Evolutionary conservation across 2,888 invertebrate species (phyloP), one percentile per base, ranked within the genome.

Genomic region (Microctonus hyperodae): DNA sequence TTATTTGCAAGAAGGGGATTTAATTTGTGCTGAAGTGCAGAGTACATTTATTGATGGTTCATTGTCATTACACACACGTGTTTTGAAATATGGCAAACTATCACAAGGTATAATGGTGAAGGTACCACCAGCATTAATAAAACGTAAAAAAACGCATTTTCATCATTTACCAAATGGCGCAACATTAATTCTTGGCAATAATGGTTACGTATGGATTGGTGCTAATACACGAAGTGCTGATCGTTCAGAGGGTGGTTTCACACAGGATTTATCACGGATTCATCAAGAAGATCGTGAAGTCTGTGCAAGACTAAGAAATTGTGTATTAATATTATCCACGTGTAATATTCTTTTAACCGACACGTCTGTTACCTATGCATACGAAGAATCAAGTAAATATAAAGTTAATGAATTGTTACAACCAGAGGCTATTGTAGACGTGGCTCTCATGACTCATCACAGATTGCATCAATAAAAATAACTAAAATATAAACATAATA

Each of bases 21-120:
- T 99, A 0, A 95, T 99, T 69, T 97, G 97, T 85, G 98, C 98
- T 5, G 98, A 99, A 87, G 98, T 99, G 0, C 97, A 98, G 81
- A 95, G 92, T 81, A 90, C 97, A 5, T 95, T 91, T 81, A 89
- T 91, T 61, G 98, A 99, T 85, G 97, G 98, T 1, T 91, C 95
- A 0, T 85, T 99, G 20, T 95, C 96, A 0, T 85, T 99, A 13
- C 98, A 99, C 80, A 98, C 98, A 0, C 90, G 99, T 81, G 97
- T 96, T 85, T 88, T 97, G 67, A 97, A 96, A 81, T 99, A 98
- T 87, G 98, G 98, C 67, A 99, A 98, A 90, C 84, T 97, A 2
- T 90, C 91, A 0, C 97, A 97, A 86, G 98, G 98, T 0, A 89
- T 93, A 20, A 85, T 98, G 68, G 87, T 98, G 0, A 93, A 93